Base-by-base conservation (phyloP, 2,888 invertebrate species). In the Spilosoma lubricipeda region DNA sequence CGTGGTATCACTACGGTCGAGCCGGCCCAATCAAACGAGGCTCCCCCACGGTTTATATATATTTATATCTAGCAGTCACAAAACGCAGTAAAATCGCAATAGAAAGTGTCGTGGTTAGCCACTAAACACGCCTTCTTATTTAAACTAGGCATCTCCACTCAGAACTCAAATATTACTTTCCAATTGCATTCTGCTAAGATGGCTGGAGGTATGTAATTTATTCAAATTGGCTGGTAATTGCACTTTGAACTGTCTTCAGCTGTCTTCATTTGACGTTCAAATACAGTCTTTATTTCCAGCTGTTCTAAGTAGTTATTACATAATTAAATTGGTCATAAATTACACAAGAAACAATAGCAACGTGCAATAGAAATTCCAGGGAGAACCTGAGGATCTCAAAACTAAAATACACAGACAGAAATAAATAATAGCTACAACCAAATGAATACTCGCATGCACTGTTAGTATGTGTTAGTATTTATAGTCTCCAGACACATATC, bases 31-130 rank as follows among this genome's bases (percentile, higher is more conserved):
- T n/a, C n/a, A n/a, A n/a, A n/a, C n/a, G n/a, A n/a, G n/a, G n/a
- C n/a, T n/a, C n/a, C n/a, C n/a, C n/a, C n/a, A n/a, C n/a, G n/a
- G n/a, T n/a, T n/a, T n/a, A n/a, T n/a, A n/a, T n/a, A n/a, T n/a
- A n/a, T n/a, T n/a, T n/a, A n/a, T n/a, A n/a, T 27, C 79, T 85
- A 85, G 84, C 83, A 82, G 85, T 89, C 90, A 87, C 89, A 90
- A 87, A 81, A 84, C 84, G 81, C 87, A 86, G 92, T 87, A 93
- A 91, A 92, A 93, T 91, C 91, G 86, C 84, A 77, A 79, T 91
- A 91, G 93, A 94, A 94, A 94, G 94, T 89, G 86, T 84, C 88
- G 93, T 80, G 94, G 94, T 92, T 90, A 89, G 82, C 92, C 91
- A 78, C 87, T 81, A 74, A 84, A 72, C 76, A 86, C 90, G 88